phyloP scores from a whole-genome alignment of 2,113 vertebrate genomes.

The Gobius niger region DNA sequence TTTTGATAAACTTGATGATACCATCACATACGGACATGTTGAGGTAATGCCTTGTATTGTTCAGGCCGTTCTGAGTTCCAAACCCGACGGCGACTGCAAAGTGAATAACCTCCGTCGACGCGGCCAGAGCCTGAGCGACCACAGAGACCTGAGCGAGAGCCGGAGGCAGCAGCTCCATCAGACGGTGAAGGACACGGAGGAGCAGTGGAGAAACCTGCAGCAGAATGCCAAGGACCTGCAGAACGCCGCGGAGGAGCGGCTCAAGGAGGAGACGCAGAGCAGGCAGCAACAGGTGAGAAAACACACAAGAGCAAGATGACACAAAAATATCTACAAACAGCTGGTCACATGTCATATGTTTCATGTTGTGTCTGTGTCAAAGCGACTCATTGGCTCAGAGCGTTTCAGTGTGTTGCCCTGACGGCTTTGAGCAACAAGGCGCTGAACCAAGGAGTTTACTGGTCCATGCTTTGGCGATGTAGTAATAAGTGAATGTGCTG shows the following conservation, averaged over 20 bases:
- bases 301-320: too few species aligned
- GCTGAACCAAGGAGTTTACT: too few species aligned
- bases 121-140: constrained; percentile 60
- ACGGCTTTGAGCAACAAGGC: too few species aligned
- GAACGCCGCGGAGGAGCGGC: constrained; percentile 39
- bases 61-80: constrained; percentile 60
- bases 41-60: background rate
- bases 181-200: constrained; percentile 56
- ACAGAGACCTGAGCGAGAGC: constrained; percentile 39
- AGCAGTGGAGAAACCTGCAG: constrained; percentile 67
- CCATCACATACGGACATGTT: too few species aligned
- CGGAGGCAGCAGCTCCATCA: constrained; percentile 47
- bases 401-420: too few species aligned
- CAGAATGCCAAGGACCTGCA: constrained; percentile 40
- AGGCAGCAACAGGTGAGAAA: constrained; percentile 30
- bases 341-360: too few species aligned
- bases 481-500: too few species aligned
- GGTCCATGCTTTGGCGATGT: too few species aligned
- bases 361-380: too few species aligned
- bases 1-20: too few species aligned
- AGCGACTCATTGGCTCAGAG: too few species aligned
- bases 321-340: too few species aligned
- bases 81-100: constrained; percentile 67
- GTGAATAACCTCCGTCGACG: constrained; percentile 64
- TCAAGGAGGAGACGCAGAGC: constrained; percentile 31